Evolutionary conservation across 2,888 invertebrate species (phyloP).

Genomic region (Lepidochitona cinerea): DNA sequence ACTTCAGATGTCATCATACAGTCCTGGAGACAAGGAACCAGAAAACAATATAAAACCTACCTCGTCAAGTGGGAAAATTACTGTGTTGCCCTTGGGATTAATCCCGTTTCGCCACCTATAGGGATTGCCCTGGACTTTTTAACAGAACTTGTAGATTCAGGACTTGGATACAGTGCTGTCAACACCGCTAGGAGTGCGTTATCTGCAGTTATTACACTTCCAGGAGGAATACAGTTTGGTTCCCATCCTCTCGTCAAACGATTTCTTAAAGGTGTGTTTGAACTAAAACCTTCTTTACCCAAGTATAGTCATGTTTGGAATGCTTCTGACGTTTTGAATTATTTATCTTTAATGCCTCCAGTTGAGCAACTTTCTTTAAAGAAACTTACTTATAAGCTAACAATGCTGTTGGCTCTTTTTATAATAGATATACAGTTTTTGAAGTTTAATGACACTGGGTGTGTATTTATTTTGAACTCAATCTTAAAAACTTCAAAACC

Average conservation of each 20-base stretch:
- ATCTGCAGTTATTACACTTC: background rate
- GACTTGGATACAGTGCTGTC: slow-evolving; percentile 26
- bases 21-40: slow-evolving; percentile 29
- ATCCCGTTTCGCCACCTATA: slow-evolving; percentile 25
- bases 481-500: background rate
- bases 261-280: slow-evolving; percentile 5
- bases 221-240: background rate
- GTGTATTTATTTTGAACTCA: background rate
- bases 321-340: background rate
- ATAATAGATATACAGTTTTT: background rate
- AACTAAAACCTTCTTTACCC: background rate
- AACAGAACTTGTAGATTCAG: slow-evolving; percentile 10
- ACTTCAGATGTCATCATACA: slow-evolving; percentile 21
- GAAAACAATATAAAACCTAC: slow-evolving; percentile 27
- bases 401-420: slow-evolving; percentile 7
- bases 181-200: slow-evolving; percentile 12
- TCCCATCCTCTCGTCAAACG: background rate
- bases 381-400: background rate
- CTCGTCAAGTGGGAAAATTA: slow-evolving; percentile 32
- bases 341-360: background rate
- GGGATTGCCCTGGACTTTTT: slow-evolving; percentile 26
- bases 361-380: background rate
- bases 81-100: slow-evolving; percentile 26
- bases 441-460: background rate
- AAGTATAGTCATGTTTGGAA: slow-evolving; percentile 5